phyloP scores from a whole-genome alignment of 1,140 invertebrate species.

The Drosophila orosa region DNA sequence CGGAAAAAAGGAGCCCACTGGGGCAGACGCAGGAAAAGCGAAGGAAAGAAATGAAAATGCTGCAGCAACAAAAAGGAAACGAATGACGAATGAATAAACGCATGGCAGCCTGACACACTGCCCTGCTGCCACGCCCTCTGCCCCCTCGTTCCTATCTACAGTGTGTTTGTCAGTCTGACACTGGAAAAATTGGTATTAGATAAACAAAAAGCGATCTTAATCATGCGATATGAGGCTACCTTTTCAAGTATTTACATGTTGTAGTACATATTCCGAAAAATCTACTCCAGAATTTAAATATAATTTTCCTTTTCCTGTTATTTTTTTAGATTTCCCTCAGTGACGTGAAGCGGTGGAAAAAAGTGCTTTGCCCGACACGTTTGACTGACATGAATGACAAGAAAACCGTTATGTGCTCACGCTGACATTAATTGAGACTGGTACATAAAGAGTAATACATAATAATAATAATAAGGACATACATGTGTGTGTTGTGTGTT shows the following conservation, averaged over 20 bases:
- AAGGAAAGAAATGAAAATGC: constrained; percentile 54
- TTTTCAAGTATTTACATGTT: neutral
- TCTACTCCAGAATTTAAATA: neutral
- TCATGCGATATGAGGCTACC: neutral
- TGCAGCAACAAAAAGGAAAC: constrained; percentile 64
- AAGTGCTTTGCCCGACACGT: constrained; percentile 31
- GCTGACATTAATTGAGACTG: constrained; percentile 81
- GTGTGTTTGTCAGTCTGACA: constrained; percentile 43
- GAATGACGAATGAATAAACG: constrained; percentile 80
- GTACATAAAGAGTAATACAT: constrained; percentile 75
- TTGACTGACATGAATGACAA: constrained; percentile 79
- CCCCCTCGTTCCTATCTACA: constrained; percentile 1
- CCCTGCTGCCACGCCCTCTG: constrained; percentile 10
- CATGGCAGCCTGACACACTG: constrained; percentile 72
- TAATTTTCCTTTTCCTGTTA: too few relatives aligned
- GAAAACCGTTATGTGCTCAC: constrained; percentile 69
- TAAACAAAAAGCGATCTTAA: neutral
- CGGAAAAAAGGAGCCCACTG: constrained; percentile 9
- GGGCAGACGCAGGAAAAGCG: constrained; percentile 14
- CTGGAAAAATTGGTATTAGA: constrained; percentile 10
- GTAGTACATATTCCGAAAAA: neutral
- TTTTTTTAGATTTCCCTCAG: constrained; percentile 10
- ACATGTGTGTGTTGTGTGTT: constrained; percentile 20
- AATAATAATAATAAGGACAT: constrained; percentile 58
- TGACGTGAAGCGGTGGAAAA: neutral